Conservation (phyloP, 2,888 invertebrate species). For the Nesidiocoris tenuis region DNA sequence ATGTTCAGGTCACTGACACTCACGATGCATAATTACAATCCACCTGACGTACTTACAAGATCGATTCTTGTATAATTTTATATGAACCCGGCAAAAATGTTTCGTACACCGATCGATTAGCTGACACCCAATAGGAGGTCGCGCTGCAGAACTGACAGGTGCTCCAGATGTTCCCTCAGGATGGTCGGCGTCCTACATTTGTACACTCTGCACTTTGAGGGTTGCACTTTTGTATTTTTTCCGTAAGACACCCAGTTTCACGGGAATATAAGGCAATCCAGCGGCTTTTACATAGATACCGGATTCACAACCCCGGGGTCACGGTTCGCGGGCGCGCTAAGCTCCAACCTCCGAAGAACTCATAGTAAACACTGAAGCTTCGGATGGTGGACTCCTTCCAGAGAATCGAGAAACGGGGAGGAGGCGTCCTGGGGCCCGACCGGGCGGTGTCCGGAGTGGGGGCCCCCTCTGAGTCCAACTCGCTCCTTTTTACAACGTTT, state of each 20-base stretch:
- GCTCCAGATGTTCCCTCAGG: no score
- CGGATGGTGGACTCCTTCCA: not conserved
- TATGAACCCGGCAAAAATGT: no score
- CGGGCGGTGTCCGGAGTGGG: not conserved
- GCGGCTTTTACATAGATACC: not conserved
- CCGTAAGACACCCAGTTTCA: no score
- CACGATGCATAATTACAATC: slow-evolving; percentile 38
- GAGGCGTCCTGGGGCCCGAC: not conserved
- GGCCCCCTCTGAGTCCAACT: not conserved
- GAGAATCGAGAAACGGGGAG: not conserved
- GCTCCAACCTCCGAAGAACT: slow-evolving; percentile 12
- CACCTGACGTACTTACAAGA: no score
- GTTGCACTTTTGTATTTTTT: no score
- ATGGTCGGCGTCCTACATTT: not conserved
- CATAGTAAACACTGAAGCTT: slow-evolving; percentile 38
- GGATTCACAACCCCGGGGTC: slow-evolving; percentile 26
- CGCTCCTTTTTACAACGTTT: no score
- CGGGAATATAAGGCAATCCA: not conserved
- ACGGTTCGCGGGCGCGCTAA: not conserved
- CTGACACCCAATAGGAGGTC: no score
- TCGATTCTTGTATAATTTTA: no score
- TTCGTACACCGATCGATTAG: no score
- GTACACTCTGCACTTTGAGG: not conserved
- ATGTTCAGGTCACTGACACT: slow-evolving; percentile 43
- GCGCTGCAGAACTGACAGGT: no score